Evolutionary conservation across 2,888 invertebrate genomes (phyloP), one percentile per base, ranked within the genome.

Genomic region (Xestia rhomboidea): DNA sequence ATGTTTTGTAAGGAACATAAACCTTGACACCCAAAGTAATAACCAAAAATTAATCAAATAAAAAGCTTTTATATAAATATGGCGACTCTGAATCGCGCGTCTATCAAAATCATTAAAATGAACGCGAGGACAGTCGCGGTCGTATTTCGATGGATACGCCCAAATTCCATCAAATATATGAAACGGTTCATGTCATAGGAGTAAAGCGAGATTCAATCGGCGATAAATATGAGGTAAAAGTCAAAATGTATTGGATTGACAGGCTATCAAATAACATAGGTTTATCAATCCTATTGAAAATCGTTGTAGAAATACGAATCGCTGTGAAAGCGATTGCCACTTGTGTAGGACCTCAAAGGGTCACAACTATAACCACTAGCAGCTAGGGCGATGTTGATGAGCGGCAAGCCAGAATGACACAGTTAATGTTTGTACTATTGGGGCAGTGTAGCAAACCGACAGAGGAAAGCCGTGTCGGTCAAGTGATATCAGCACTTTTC

Each of bases 141-240:
- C 93, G 92, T 94, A 93, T 94, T 95, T 95, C 95, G 95, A 96
- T 95, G 96, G 94, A 91, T 94, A 95, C 95, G 93, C 95, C 96
- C 95, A 93, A 95, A 95, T 94, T 94, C 93, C 94, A 95, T 95
- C 96, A 96, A 95, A 96, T 93, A 89, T 93, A 89, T 89, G 83
- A 82, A 72, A 68, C 84, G 81, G 92, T 82, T 38, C 76, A 90
- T 90, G 88, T 44, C n/a, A 90, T 30, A 70, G n/a, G 18, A 41
- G n/a, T n/a, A 41, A 18, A 64, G 64, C n/a, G 64, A 41, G 2
- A 27, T 60, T 30, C 10, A 21, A 60, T 3, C 3, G 2, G 18
- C 60, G 30, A 60, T 60, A 30, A 62, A 62, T 1, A 30, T 8
- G 4, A 4, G 0, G 18, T 4, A 34, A 11, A 10, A 2, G 18